phyloP scores from a whole-genome alignment of 1,140 invertebrate genomes.

The Rhagoletis pomonella region DNA sequence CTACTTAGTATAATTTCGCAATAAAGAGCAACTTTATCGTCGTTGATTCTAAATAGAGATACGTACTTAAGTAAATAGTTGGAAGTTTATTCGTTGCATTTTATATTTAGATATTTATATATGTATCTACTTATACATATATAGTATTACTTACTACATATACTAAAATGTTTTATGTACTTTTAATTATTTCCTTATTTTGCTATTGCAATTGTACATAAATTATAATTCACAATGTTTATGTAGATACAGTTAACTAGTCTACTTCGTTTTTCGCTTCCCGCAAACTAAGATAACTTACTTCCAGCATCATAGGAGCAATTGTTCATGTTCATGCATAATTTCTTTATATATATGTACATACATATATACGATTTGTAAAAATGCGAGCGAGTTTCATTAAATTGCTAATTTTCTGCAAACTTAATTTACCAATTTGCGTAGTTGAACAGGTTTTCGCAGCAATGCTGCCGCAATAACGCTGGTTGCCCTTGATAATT shows the following conservation, averaged over 20 bases:
- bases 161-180: conserved; percentile 4
- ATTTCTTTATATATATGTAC: background rate
- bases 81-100: too few species aligned
- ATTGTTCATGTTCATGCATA: background rate
- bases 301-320: background rate
- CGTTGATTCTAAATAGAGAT: too few species aligned
- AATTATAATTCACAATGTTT: conserved; percentile 29
- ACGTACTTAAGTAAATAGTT: too few species aligned
- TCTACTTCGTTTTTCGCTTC: background rate
- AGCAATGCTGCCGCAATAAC: background rate
- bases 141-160: conserved; percentile 3
- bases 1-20: too few species aligned
- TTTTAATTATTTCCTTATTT: conserved; percentile 50
- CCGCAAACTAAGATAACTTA: background rate
- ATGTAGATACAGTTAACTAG: background rate
- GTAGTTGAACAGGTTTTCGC: conserved; percentile 45
- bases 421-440: conserved; percentile 10
- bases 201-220: conserved; percentile 1
- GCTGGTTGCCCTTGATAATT: conserved; percentile 50
- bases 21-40: too few species aligned
- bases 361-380: background rate
- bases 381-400: conserved; percentile 15
- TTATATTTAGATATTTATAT: too few species aligned
- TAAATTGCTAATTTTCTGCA: conserved; percentile 29
- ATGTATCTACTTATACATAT: too few species aligned